Percentiles rank a stretch among this genome's conserved stretches.
phyloP scores from a whole-genome alignment of 2,888 invertebrate species.

The Heteromyza rotundicornis region DNA sequence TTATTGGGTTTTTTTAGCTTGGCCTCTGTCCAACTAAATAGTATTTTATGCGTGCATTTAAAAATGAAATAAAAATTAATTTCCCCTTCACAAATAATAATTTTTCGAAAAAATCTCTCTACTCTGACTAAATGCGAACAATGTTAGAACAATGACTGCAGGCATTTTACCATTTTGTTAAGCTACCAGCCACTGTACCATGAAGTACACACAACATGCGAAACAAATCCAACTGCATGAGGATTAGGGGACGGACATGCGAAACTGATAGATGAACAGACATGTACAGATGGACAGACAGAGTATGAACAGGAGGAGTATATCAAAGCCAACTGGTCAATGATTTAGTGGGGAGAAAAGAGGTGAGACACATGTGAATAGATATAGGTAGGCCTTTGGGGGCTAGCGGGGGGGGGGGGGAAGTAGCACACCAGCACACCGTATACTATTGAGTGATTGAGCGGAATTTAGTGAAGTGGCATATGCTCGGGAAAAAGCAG shows the following conservation, averaged over 20 bases:
- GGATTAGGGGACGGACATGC: constrained; percentile 6
- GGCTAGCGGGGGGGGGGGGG: not conserved
- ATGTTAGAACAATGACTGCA: constrained; percentile 19
- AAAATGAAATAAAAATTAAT: not conserved
- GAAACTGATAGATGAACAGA: not conserved
- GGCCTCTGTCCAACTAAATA: no score
- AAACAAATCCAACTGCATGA: constrained; percentile 29
- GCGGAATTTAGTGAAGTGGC: constrained; percentile 38
- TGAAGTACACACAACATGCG: not conserved
- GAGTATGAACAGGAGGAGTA: not conserved
- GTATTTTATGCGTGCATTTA: not conserved
- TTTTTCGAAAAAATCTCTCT: not conserved
- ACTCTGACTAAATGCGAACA: no score
- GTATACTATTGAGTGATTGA: constrained; percentile 33
- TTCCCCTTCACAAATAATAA: not conserved
- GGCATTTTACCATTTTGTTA: constrained; percentile 14
- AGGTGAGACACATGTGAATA: no score
- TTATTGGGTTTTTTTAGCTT: no score
- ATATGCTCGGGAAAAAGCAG: not conserved
- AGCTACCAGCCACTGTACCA: not conserved
- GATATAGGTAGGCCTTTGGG: no score
- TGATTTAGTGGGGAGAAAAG: not conserved
- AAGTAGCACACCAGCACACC: not conserved
- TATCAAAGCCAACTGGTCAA: not conserved
- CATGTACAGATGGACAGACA: constrained; percentile 22